Evolutionary conservation across 2,797 vertebrate genomes (phyloP).

Genomic region (Antennarius maculatus): DNA sequence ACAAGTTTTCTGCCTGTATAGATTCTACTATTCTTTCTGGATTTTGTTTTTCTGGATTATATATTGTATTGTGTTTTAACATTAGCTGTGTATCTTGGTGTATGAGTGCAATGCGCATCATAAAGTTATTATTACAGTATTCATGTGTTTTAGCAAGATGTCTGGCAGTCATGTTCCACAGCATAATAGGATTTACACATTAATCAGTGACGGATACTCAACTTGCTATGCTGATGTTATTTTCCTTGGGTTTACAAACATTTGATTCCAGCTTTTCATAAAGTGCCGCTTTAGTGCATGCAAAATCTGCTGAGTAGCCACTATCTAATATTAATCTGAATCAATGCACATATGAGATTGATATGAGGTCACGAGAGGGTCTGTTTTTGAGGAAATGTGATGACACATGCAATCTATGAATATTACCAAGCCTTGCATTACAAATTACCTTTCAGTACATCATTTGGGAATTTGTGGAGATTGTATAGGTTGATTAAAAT

Average conservation of each 20-base stretch:
- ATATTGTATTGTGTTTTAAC: not conserved
- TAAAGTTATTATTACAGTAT: conserved; percentile 39
- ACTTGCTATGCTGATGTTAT: conserved; percentile 37
- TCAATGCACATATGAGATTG: conserved; percentile 44
- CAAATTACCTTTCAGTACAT: conserved; percentile 30
- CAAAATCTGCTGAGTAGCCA: conserved; percentile 46
- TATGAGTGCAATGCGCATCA: conserved; percentile 15
- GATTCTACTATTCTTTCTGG: not conserved
- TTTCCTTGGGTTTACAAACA: conserved; percentile 27
- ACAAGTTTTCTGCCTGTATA: conserved; percentile 21
- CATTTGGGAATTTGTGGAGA: conserved; percentile 8
- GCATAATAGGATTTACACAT: conserved; percentile 56
- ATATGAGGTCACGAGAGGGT: conserved; percentile 25
- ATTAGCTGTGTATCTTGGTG: not conserved
- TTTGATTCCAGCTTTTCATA: conserved; percentile 35
- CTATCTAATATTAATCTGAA: conserved; percentile 53
- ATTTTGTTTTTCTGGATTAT: not conserved
- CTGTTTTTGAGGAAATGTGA: conserved; percentile 44
- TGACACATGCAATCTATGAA: conserved; percentile 43
- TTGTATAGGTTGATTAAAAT: conserved; percentile 8
- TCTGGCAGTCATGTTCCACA: conserved; percentile 34
- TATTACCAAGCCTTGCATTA: conserved; percentile 30
- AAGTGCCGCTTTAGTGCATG: conserved; percentile 28
- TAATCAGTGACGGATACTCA: conserved; percentile 54
- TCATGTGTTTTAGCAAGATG: conserved; percentile 36